Base-by-base conservation (phyloP, 35 echinoderm and acorn worm genomes). In the Eucidaris tribuloides region DNA sequence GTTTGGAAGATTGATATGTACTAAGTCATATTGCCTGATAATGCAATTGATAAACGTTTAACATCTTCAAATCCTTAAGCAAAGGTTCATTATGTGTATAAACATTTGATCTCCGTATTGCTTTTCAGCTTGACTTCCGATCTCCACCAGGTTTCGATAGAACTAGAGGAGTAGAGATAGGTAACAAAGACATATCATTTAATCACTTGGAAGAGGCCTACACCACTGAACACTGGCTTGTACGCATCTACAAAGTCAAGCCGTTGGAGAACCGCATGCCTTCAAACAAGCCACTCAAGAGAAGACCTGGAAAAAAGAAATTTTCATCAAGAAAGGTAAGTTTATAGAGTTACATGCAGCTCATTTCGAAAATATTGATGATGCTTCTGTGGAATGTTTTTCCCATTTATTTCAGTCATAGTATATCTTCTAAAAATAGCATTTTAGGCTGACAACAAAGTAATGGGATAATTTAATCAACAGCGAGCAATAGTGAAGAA, bases 161-260 rank as follows among this genome's bases (percentile, higher is more conserved):
- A n/a, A 97, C 94, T 5, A 82, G 94, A 50, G 87, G 82, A 20
- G 94, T 89, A 13, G 94, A 97, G 77, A 97, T 97, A 31, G 94
- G 94, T 23, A 97, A 97, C 79, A 97, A 97, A 72, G 94, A 97
- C 33, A 97, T 97, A 5, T 79, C 81, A 23, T 87, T 92, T 78
- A 36, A 97, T 54, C 94, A 97, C 63, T 70, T 97, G 71, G 94
- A 97, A 70, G 90, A 92, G 85, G 94, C 89, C 1, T 92, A 92
- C 64, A 97, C 94, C 20, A 88, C 94, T 6, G 86, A 92, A 57
- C 91, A 97, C 79, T 97, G 94, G 94, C 65, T 97, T 32, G 94
- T 97, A 2, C 86, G 94, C 25, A 92, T 97, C 35, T 97, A 97
- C 78, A 84, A 81, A 56, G 94, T 97, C 31, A 89, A 86, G 56